Conservation (phyloP, 2,113 vertebrate species). For the Mionectes macconnelli region DNA sequence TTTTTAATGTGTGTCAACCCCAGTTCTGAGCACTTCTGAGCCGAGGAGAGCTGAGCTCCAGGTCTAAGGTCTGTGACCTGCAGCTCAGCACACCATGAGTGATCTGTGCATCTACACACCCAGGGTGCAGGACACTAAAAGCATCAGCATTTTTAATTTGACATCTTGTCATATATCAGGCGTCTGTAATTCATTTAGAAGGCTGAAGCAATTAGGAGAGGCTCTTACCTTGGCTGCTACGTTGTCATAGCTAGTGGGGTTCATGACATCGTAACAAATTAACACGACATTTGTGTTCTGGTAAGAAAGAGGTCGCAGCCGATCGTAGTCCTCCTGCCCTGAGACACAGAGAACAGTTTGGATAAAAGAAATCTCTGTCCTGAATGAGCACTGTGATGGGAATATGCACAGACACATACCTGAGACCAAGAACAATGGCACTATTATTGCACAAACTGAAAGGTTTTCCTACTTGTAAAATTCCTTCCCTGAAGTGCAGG, state of each 20-base stretch:
- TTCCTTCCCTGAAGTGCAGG: not conserved
- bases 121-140: not conserved
- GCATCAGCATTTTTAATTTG: not conserved
- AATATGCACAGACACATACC: not conserved
- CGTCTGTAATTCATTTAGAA: not conserved
- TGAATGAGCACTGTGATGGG: not conserved
- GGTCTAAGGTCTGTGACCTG: not conserved
- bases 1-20: not conserved
- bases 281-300: conserved; percentile 87
- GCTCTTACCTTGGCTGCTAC: conserved; percentile 88
- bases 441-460: not conserved
- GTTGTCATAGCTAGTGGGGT: conserved; percentile 92
- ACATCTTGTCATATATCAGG: not conserved
- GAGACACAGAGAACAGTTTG: not conserved
- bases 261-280: conserved; percentile 96
- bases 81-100: not conserved
- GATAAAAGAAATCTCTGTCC: not conserved
- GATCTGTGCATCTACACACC: not conserved
- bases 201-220: not conserved
- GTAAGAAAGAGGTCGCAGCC: conserved; percentile 92
- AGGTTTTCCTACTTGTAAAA: not conserved
- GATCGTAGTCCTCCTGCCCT: conserved; percentile 97
- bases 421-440: not conserved
- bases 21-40: not conserved
- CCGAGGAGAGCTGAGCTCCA: not conserved